phyloP scores from a whole-genome alignment of 2,888 invertebrate genomes.

The Clepsis dumicolana region DNA sequence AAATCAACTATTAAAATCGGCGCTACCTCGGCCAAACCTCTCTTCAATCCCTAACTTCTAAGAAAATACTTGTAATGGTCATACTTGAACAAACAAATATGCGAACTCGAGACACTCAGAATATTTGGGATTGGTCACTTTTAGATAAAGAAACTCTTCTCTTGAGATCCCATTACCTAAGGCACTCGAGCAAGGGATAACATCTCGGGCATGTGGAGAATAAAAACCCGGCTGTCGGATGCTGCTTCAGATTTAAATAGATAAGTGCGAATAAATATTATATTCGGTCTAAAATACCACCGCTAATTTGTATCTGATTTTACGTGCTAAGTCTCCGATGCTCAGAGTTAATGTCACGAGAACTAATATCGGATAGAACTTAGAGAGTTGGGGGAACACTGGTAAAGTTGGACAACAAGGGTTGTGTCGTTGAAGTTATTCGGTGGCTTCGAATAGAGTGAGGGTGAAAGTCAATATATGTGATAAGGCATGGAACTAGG shows the following conservation, averaged over 20 bases:
- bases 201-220: constrained; percentile 26
- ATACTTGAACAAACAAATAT: constrained; percentile 14
- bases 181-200: constrained; percentile 35
- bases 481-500: constrained; percentile 32
- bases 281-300: constrained; percentile 7
- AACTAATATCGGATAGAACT: constrained; percentile 34
- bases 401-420: constrained; percentile 36
- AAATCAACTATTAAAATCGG: constrained; percentile 11
- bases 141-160: constrained; percentile 18
- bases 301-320: constrained; percentile 24
- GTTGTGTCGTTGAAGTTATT: constrained; percentile 22
- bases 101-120: constrained; percentile 9
- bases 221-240: constrained; percentile 24
- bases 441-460: constrained; percentile 29
- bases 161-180: constrained; percentile 37
- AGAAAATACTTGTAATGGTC: constrained; percentile 6
- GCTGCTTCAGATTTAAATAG: constrained; percentile 17
- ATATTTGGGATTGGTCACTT: constrained; percentile 28
- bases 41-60: constrained; percentile 2
- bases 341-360: constrained; percentile 27
- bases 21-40: constrained; percentile 1
- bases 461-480: constrained; percentile 34
- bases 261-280: constrained; percentile 10
- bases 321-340: constrained; percentile 29
- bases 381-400: constrained; percentile 36